Evolutionary conservation across 2,888 invertebrate species (phyloP).

Genomic region (Halictus quadricinctus): DNA sequence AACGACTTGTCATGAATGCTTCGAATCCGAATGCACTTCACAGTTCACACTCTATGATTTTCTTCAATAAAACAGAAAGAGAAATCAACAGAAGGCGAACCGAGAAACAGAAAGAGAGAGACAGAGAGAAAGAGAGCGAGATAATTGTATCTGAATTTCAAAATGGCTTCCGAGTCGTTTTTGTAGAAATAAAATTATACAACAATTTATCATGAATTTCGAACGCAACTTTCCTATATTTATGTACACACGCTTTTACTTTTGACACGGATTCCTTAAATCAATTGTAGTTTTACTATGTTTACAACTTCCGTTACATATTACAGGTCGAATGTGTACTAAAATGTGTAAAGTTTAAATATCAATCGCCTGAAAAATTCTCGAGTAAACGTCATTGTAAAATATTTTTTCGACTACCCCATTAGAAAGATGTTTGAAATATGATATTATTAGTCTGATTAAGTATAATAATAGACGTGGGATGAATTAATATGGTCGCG

Average conservation of each 20-base stretch:
- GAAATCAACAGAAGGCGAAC: neutral
- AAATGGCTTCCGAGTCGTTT: constrained; percentile 14
- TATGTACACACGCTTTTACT: neutral
- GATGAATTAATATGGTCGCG: neutral
- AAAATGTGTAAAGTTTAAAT: neutral
- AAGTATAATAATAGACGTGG: neutral
- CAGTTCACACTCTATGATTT: constrained; percentile 24
- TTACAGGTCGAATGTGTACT: neutral
- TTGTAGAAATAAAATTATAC: neutral
- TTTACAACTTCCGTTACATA: neutral
- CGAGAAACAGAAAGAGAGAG: neutral
- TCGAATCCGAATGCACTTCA: constrained; percentile 11
- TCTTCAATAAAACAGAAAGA: constrained; percentile 21
- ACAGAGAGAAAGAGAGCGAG: neutral
- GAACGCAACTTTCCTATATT: neutral
- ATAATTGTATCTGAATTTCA: constrained; percentile 17
- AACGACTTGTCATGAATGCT: constrained; percentile 40
- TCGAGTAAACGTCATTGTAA: neutral
- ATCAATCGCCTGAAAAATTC: neutral
- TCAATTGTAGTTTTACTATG: neutral
- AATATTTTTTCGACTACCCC: neutral
- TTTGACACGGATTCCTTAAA: neutral
- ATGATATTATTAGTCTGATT: neutral
- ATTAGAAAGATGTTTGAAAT: neutral
- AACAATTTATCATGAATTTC: neutral